Percentiles rank a stretch among this genome's conserved stretches.
These are phyloP conservation scores for Cyaniris semiargus DNA, from an alignment of 2,888 invertebrate species.

Conservation along the genomic window DNA sequence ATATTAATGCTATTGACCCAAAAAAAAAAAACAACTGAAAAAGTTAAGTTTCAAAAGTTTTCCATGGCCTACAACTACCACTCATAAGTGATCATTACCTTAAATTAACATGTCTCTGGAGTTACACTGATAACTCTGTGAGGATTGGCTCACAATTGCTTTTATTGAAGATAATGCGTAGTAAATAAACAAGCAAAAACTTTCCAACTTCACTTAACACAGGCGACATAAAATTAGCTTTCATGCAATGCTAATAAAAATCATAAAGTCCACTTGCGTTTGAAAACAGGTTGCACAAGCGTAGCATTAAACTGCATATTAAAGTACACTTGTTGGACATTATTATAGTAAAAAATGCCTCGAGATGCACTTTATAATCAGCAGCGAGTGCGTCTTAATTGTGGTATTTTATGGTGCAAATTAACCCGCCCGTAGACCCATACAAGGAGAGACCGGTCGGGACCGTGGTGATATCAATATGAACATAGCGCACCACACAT, in stretches of 20 bases:
- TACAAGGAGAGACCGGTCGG: slow-evolving; percentile 17
- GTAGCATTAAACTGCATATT: slow-evolving; percentile 31
- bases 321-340: slow-evolving; percentile 4
- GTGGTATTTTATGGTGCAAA: slow-evolving; percentile 29
- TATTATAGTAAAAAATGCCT: slow-evolving; percentile 17
- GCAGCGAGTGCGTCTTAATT: slow-evolving; percentile 17
- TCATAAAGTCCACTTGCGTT: slow-evolving; percentile 2
- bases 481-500: neutral
- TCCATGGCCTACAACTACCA: neutral
- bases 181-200: neutral
- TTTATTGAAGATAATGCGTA: neutral
- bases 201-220: neutral
- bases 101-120: no score
- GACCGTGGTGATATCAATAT: slow-evolving; percentile 13
- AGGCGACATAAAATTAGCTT: neutral
- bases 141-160: no score
- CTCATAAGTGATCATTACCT: no score
- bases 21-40: neutral
- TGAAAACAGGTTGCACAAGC: slow-evolving; percentile 36
- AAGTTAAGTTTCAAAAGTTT: neutral
- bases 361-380: slow-evolving; percentile 17
- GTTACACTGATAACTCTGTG: no score
- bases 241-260: neutral
- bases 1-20: neutral
- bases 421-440: neutral